A percentile compares a stretch with the other conserved stretches of the same genome.
These are phyloP conservation scores for Trachelus stipa DNA, from an alignment of 2,888 invertebrate genomes.

Conservation along the genomic window DNA sequence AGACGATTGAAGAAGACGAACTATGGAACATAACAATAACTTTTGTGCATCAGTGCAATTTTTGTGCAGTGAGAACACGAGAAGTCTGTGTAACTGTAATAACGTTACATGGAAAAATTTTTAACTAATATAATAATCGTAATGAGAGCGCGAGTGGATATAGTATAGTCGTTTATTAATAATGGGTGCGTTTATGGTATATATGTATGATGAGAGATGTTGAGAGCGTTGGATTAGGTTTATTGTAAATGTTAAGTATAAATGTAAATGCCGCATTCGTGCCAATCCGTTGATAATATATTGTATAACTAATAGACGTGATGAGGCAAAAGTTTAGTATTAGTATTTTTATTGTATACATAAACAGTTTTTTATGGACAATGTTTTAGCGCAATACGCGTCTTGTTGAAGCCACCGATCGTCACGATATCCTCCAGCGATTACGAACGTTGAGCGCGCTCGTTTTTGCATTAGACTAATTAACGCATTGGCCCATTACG, in stretches of 20 bases:
- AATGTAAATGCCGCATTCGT: slow-evolving; percentile 7
- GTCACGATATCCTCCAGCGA: not conserved
- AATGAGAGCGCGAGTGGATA: slow-evolving; percentile 21
- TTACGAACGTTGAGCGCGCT: not conserved
- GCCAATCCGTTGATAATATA: slow-evolving; percentile 6
- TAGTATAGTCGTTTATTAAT: slow-evolving; percentile 23
- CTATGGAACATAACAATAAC: slow-evolving; percentile 5
- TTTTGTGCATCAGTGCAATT: slow-evolving; percentile 24
- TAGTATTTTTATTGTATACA: slow-evolving; percentile 6
- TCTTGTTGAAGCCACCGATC: not conserved
- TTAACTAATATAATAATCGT: slow-evolving; percentile 30
- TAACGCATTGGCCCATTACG: not conserved
- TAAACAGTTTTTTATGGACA: slow-evolving; percentile 4
- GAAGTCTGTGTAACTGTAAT: slow-evolving; percentile 18
- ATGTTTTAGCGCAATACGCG: slow-evolving; percentile 1
- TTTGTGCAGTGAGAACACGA: slow-evolving; percentile 27
- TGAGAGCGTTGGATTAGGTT: slow-evolving; percentile 17
- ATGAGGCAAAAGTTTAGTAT: slow-evolving; percentile 3
- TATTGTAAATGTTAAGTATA: slow-evolving; percentile 25
- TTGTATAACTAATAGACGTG: not conserved
- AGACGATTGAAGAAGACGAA: slow-evolving; percentile 1
- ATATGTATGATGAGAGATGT: slow-evolving; percentile 15
- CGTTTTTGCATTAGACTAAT: not conserved
- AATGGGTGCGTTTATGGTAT: slow-evolving; percentile 17
- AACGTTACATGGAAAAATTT: slow-evolving; percentile 22